Evolutionary conservation across 2,888 invertebrate species (phyloP).

Genomic region (Zootermopsis nevadensis): DNA sequence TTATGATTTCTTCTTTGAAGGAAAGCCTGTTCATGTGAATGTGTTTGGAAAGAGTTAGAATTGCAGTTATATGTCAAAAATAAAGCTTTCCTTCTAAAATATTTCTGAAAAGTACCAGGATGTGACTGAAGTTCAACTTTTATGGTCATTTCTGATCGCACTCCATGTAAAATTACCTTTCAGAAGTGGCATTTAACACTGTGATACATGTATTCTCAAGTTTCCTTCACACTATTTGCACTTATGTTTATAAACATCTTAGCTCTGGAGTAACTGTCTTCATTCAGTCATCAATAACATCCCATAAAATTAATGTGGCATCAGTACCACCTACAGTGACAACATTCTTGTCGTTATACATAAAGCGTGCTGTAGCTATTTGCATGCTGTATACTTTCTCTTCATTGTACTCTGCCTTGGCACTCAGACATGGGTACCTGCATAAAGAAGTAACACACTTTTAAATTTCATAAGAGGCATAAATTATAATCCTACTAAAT

Average conservation of each 20-base stretch:
- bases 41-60: neutral
- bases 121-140: neutral
- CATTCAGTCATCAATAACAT: constrained; percentile 78
- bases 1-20: neutral
- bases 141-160: neutral
- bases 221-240: neutral
- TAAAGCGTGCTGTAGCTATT: constrained; percentile 82
- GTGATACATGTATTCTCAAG: neutral
- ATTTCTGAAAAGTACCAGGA: neutral
- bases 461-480: too few relatives aligned
- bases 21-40: neutral
- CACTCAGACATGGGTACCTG: constrained; percentile 87
- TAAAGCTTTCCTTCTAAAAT: neutral
- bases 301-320: constrained; percentile 92
- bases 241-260: neutral
- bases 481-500: too few relatives aligned
- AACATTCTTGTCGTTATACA: constrained; percentile 87
- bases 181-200: neutral
- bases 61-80: neutral
- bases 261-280: too few relatives aligned
- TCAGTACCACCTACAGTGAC: constrained; percentile 89
- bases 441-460: constrained; percentile 44
- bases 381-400: constrained; percentile 88
- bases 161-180: neutral
- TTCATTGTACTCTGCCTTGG: constrained; percentile 89